A percentile compares a stretch with the other conserved stretches of the same genome.
Evolutionary conservation across 2,797 vertebrate species (phyloP).

Genomic region (Mastacembelus armatus): DNA sequence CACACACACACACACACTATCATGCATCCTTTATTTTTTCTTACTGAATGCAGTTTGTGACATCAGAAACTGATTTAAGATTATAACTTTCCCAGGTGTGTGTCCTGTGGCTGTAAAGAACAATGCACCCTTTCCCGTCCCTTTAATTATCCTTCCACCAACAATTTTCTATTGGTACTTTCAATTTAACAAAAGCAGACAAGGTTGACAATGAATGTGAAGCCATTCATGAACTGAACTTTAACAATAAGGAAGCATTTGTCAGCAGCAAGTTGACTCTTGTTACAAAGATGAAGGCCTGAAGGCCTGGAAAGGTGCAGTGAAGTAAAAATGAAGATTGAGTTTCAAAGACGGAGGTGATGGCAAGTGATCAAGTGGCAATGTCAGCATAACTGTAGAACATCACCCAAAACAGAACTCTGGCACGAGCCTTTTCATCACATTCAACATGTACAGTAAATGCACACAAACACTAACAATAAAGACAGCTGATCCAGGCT

Average conservation of each 20-base stretch:
- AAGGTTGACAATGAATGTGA: slow-evolving; percentile 35
- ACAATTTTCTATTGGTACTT: slow-evolving; percentile 50
- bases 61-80: slow-evolving; percentile 9
- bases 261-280: slow-evolving; percentile 64
- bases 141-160: slow-evolving; percentile 52
- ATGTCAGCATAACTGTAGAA: slow-evolving; percentile 46
- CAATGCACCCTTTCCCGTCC: slow-evolving; percentile 31
- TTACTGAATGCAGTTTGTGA: not conserved
- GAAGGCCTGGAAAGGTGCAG: slow-evolving; percentile 42
- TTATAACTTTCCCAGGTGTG: slow-evolving; percentile 53
- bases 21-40: not conserved
- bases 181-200: slow-evolving; percentile 38
- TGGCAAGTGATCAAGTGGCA: slow-evolving; percentile 50
- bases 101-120: slow-evolving; percentile 52
- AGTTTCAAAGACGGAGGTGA: slow-evolving; percentile 45
- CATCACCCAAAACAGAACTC: slow-evolving; percentile 30
- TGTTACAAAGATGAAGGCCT: slow-evolving; percentile 50
- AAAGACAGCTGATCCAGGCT: slow-evolving; percentile 1
- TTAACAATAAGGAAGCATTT: slow-evolving; percentile 50
- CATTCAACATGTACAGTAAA: not conserved
- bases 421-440: slow-evolving; percentile 25
- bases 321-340: slow-evolving; percentile 21
- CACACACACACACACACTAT: slow-evolving; percentile 22
- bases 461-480: not conserved
- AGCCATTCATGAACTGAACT: slow-evolving; percentile 45